Evolutionary conservation across 1,140 invertebrate genomes (phyloP).

Genomic region (Drosophila fuyamai): DNA sequence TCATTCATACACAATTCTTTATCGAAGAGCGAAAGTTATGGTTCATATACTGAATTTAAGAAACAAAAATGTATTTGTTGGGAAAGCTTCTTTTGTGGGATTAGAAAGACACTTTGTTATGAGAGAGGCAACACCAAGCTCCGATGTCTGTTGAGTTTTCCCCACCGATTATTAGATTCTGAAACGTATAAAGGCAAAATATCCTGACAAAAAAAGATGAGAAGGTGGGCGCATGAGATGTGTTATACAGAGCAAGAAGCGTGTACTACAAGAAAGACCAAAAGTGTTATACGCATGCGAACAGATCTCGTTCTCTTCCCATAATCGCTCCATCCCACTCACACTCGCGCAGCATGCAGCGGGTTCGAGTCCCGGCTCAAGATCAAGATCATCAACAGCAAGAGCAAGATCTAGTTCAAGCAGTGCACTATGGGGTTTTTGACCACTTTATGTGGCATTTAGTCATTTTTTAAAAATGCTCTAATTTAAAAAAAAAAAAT

Average conservation of each 20-base stretch:
- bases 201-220: background rate
- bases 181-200: background rate
- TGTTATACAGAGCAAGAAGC: slow-evolving; percentile 33
- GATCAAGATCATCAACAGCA: slow-evolving; percentile 13
- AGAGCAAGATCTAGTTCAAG: slow-evolving; percentile 20
- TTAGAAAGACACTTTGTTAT: no score
- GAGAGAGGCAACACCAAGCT: no score
- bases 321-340: slow-evolving; percentile 15
- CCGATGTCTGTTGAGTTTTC: no score
- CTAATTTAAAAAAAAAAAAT: no score
- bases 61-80: no score
- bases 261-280: slow-evolving; percentile 3
- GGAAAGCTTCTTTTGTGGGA: no score
- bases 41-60: no score
- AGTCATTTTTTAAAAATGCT: no score
- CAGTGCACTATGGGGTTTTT: no score
- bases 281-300: slow-evolving; percentile 35
- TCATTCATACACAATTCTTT: no score
- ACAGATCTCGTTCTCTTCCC: slow-evolving; percentile 27
- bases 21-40: no score
- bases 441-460: no score
- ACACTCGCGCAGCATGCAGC: slow-evolving; percentile 27
- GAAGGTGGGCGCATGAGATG: slow-evolving; percentile 2
- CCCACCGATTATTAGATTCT: background rate
- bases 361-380: slow-evolving; percentile 39